phyloP scores from a whole-genome alignment of 2,888 invertebrate genomes.

The Acleris literana region DNA sequence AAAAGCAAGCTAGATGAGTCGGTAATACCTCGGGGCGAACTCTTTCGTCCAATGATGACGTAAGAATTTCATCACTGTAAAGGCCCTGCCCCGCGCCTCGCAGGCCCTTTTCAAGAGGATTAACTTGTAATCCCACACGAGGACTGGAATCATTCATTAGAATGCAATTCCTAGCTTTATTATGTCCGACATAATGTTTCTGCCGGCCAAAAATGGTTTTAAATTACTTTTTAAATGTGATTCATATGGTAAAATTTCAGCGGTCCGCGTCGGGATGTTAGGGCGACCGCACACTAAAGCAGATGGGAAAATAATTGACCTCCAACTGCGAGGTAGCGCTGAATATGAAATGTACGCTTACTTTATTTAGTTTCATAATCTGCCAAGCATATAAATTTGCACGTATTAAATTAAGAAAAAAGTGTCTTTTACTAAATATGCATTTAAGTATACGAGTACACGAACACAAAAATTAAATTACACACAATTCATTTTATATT shows the following conservation, averaged over 20 bases:
- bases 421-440: neutral
- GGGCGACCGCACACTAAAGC: slow-evolving; percentile 31
- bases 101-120: slow-evolving; percentile 74
- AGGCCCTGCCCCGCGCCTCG: slow-evolving; percentile 48
- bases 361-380: slow-evolving; percentile 29
- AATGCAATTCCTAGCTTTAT: slow-evolving; percentile 76
- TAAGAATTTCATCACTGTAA: slow-evolving; percentile 74
- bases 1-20: slow-evolving; percentile 62
- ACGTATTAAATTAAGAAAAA: slow-evolving; percentile 17
- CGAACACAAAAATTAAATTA: too few relatives aligned
- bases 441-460: too few relatives aligned
- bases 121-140: slow-evolving; percentile 79
- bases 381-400: slow-evolving; percentile 18
- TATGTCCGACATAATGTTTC: slow-evolving; percentile 61
- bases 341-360: slow-evolving; percentile 25
- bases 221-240: slow-evolving; percentile 62
- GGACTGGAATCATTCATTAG: slow-evolving; percentile 79
- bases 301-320: slow-evolving; percentile 33
- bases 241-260: slow-evolving; percentile 45
- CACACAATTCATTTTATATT: too few relatives aligned
- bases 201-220: slow-evolving; percentile 61
- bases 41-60: slow-evolving; percentile 64
- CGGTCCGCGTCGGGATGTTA: slow-evolving; percentile 23
- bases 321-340: slow-evolving; percentile 26
- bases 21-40: slow-evolving; percentile 61